Evolutionary conservation across 2,888 invertebrate genomes (phyloP).

Genomic region (Polyploca ridens): DNA sequence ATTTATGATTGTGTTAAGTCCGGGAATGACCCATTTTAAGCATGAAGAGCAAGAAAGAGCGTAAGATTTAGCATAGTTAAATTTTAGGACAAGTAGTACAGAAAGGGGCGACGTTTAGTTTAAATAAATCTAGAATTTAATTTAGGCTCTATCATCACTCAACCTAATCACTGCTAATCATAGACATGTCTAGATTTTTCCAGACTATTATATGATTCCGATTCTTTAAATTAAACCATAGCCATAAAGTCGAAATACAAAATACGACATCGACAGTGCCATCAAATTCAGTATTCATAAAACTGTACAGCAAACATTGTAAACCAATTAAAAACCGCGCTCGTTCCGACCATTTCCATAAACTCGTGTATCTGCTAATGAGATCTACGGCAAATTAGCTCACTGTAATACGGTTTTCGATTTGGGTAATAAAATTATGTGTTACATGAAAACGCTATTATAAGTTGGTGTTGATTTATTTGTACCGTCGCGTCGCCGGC

Average conservation of each 20-base stretch:
- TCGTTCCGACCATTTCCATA: constrained; percentile 44
- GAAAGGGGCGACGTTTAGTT: too few relatives aligned
- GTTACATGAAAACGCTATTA: neutral
- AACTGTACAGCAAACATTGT: constrained; percentile 36
- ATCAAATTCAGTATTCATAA: constrained; percentile 22
- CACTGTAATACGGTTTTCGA: constrained; percentile 40
- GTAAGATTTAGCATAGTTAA: too few relatives aligned
- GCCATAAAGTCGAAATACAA: neutral
- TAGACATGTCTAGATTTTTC: too few relatives aligned
- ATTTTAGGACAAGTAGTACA: too few relatives aligned
- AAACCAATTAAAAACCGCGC: constrained; percentile 43
- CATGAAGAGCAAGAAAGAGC: too few relatives aligned
- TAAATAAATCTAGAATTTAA: too few relatives aligned
- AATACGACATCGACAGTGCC: constrained; percentile 9
- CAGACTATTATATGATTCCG: too few relatives aligned
- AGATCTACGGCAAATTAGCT: constrained; percentile 53
- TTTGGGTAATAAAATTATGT: neutral
- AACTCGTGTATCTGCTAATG: constrained; percentile 50
- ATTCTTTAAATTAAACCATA: neutral
- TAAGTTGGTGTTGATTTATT: neutral
- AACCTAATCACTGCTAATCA: too few relatives aligned
- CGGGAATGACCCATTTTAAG: too few relatives aligned
- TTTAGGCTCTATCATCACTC: too few relatives aligned
- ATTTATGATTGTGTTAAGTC: too few relatives aligned
- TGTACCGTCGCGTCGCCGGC: neutral